Conservation (phyloP, 2,888 invertebrate genomes). For the Metellina segmentata region DNA sequence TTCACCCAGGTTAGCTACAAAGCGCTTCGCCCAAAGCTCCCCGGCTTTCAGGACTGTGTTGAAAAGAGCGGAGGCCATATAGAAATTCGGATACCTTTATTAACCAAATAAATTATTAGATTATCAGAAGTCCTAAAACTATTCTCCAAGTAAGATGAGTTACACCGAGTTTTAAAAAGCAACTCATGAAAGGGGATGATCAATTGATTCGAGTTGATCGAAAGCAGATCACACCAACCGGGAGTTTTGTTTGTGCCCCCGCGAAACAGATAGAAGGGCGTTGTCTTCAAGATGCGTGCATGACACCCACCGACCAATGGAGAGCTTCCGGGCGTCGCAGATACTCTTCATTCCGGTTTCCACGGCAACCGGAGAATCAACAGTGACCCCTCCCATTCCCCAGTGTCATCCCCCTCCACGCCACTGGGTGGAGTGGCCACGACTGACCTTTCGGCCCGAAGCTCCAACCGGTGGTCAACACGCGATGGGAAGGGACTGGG, state of each 20-base stretch:
- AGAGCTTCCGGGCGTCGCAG: constrained; percentile 70
- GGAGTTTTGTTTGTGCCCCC: constrained; percentile 36
- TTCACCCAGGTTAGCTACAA: too few species aligned
- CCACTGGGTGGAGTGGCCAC: constrained; percentile 72
- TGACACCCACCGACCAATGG: constrained; percentile 70
- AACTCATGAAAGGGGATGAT: neutral
- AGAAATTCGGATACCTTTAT: too few species aligned
- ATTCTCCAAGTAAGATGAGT: neutral
- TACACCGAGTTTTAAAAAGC: neutral
- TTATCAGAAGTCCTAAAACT: neutral
- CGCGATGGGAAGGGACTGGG: constrained; percentile 35
- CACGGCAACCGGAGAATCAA: constrained; percentile 71
- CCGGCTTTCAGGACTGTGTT: too few species aligned
- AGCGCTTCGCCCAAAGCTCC: too few species aligned
- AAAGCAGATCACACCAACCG: too few species aligned
- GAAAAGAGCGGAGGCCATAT: too few species aligned
- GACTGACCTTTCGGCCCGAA: constrained; percentile 58
- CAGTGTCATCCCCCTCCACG: constrained; percentile 58
- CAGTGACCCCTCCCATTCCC: constrained; percentile 76
- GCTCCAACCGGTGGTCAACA: constrained; percentile 46
- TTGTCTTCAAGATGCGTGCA: constrained; percentile 73
- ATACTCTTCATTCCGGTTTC: constrained; percentile 67
- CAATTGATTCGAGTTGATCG: neutral
- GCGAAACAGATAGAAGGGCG: constrained; percentile 55
- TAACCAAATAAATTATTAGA: too few species aligned